Base-by-base conservation (phyloP, 1,140 invertebrate species). In the Sweltsa coloradensis region DNA sequence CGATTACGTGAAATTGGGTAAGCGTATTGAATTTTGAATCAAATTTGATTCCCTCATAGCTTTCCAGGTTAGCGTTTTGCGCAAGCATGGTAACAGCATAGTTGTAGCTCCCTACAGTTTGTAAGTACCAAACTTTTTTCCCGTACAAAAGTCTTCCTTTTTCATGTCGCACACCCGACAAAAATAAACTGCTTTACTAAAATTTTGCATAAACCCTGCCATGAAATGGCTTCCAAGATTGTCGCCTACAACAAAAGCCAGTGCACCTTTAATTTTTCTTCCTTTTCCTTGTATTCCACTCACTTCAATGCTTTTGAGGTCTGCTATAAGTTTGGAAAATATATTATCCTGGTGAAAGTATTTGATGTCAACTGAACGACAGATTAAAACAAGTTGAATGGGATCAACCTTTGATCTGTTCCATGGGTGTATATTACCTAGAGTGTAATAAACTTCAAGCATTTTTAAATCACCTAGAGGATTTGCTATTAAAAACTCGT, bases 171-270 rank as follows among this genome's bases (percentile, higher is more conserved):
- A 58, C 34, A 51, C 55, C 34, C 48, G 14, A 37, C 54, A 55
- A 34, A 57, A 51, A 47, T 57, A 53, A 27, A 52, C 34, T 21
- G 51, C 13, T 14, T 16, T 51, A 50, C 50, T 53, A 24, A 57
- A 57, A 51, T 57, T 58, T 53, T 54, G 49, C 18, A 45, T 16
- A 42, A 56, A 53, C 19, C 55, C 55, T 22, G 51, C 55, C 3
- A 57, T 24, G 9, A 37, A 29, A 44, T 57, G 55, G 43, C 51
- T 55, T 16, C 55, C 55, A 13, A 57, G 48, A 44, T 57, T 57
- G 39, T 57, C 53, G 11, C 55, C 55, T 26, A 51, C 44, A 23
- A 54, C 51, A 36, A 53, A 57, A 6, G 52, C 50, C 14, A 55
- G 11, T 16, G 40, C 14, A 25, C 46, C 53, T 49, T 55, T 55